These are phyloP conservation scores for Eupeodes luniger DNA, from an alignment of 2,888 invertebrate species.

Conservation along the genomic window DNA sequence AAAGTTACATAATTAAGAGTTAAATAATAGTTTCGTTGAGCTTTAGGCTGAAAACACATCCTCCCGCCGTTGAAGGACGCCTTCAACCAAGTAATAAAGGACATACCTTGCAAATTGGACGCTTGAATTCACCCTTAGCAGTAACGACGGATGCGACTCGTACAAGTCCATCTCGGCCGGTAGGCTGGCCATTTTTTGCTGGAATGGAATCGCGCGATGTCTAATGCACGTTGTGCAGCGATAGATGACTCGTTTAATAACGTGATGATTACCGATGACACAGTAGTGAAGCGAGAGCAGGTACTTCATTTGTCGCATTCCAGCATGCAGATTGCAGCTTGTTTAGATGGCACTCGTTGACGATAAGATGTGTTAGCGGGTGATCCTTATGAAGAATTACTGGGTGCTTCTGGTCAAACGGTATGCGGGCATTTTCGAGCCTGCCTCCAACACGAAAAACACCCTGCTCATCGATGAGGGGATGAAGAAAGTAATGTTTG, in stretches of 20 bases:
- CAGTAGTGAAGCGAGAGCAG: conserved; percentile 53
- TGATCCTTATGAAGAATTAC: conserved; percentile 15
- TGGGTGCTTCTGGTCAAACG: conserved; percentile 20
- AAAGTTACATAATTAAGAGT: too few species aligned
- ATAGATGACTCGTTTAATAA: conserved; percentile 62
- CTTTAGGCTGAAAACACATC: conserved; percentile 1
- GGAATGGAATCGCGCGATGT: conserved; percentile 9
- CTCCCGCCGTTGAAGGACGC: conserved; percentile 32
- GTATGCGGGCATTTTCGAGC: conserved; percentile 20
- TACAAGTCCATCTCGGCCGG: conserved; percentile 77
- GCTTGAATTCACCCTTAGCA: not conserved
- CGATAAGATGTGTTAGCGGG: not conserved
- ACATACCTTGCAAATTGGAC: conserved; percentile 45
- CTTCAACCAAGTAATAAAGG: conserved; percentile 34
- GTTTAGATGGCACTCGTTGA: conserved; percentile 31
- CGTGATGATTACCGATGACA: conserved; percentile 44
- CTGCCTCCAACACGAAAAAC: conserved; percentile 23
- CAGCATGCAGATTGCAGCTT: conserved; percentile 70
- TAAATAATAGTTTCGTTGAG: not conserved
- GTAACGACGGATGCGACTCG: conserved; percentile 71
- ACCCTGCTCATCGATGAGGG: conserved; percentile 20
- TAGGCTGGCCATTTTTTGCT: conserved; percentile 59
- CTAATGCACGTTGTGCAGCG: conserved; percentile 63
- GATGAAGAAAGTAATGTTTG: not conserved
- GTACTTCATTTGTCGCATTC: conserved; percentile 62